phyloP scores from a whole-genome alignment of 2,888 invertebrate genomes.

The Agelastica alni region DNA sequence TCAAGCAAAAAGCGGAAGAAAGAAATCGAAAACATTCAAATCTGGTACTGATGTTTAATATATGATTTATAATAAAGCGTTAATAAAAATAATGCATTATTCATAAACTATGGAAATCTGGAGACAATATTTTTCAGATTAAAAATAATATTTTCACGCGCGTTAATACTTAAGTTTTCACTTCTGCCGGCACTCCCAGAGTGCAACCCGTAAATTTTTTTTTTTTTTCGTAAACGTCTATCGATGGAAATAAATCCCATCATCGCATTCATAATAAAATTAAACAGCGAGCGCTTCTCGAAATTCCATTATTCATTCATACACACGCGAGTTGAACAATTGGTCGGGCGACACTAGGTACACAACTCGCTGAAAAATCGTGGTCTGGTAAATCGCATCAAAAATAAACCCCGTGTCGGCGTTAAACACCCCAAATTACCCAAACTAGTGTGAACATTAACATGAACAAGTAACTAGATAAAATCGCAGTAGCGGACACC shows the following conservation, averaged over 20 bases:
- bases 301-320: slow-evolving; percentile 20
- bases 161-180: too few relatives aligned
- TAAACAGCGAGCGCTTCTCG: slow-evolving; percentile 1
- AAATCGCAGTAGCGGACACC: slow-evolving; percentile 41
- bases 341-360: slow-evolving; percentile 17
- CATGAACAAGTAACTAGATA: slow-evolving; percentile 47
- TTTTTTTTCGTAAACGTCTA: too few relatives aligned
- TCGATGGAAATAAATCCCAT: neutral
- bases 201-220: too few relatives aligned
- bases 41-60: too few relatives aligned
- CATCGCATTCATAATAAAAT: neutral
- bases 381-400: slow-evolving; percentile 32
- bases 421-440: slow-evolving; percentile 42
- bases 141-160: too few relatives aligned
- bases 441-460: slow-evolving; percentile 44
- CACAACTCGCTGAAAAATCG: slow-evolving; percentile 26
- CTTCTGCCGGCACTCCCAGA: too few relatives aligned
- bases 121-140: too few relatives aligned
- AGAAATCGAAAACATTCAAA: too few relatives aligned
- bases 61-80: too few relatives aligned
- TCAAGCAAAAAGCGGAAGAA: too few relatives aligned
- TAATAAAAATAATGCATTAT: too few relatives aligned
- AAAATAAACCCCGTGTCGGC: slow-evolving; percentile 37
- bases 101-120: too few relatives aligned
- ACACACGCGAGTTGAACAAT: slow-evolving; percentile 19